phyloP scores from a whole-genome alignment of 2,797 vertebrate genomes.

The Phrynocephalus vlangalii region DNA sequence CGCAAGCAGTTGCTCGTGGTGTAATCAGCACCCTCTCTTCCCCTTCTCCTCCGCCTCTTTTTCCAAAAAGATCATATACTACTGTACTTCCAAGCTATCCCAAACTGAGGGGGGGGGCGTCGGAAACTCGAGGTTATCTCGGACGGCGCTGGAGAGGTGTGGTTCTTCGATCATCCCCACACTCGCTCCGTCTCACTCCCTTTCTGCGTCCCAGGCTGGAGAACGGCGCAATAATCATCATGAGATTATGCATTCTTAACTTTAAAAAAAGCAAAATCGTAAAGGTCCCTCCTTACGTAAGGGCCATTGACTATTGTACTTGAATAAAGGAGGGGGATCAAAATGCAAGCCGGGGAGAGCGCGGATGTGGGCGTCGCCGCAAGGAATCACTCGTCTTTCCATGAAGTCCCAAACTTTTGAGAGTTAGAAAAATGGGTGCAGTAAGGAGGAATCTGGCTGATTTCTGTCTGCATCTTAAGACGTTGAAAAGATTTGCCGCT shows the following conservation, averaged over 20 bases:
- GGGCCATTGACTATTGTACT: slow-evolving; percentile 18
- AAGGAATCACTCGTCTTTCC: not conserved
- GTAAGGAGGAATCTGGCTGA: not conserved
- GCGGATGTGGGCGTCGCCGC: no score
- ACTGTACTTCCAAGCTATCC: not conserved
- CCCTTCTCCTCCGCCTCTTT: not conserved
- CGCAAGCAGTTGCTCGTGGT: slow-evolving; percentile 34
- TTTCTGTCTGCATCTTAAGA: not conserved
- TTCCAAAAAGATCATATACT: not conserved
- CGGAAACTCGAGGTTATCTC: slow-evolving; percentile 1
- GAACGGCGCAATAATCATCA: slow-evolving; percentile 9
- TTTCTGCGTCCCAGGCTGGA: not conserved
- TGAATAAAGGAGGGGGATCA: slow-evolving; percentile 8
- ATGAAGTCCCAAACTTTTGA: not conserved
- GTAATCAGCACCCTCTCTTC: slow-evolving; percentile 6
- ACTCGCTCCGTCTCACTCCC: not conserved
- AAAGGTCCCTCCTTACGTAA: not conserved
- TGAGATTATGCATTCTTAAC: not conserved
- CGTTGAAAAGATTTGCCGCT: not conserved
- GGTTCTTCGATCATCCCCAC: not conserved
- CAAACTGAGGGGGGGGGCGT: not conserved
- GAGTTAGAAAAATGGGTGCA: not conserved
- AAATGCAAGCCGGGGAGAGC: not conserved
- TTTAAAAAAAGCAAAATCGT: not conserved
- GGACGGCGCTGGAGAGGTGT: not conserved